phyloP scores from a whole-genome alignment of 2,888 invertebrate species.

The Myopa testacea region DNA sequence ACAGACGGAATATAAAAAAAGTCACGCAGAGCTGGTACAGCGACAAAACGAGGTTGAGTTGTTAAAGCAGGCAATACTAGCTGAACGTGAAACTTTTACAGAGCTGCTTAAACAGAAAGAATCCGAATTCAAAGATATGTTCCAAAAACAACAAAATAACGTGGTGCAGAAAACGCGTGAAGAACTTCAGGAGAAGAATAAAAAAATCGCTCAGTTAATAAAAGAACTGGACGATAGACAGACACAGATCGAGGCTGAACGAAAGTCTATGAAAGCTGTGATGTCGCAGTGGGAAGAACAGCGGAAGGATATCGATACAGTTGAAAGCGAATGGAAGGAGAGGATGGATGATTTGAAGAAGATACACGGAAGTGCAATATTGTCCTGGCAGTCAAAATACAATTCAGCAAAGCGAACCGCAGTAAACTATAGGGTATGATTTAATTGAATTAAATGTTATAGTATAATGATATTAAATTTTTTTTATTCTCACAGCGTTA shows the following conservation, averaged over 20 bases:
- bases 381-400: conserved; percentile 72
- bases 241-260: conserved; percentile 68
- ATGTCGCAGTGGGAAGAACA: conserved; percentile 69
- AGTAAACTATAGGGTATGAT: conserved; percentile 71
- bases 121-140: conserved; percentile 48
- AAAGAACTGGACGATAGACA: conserved; percentile 62
- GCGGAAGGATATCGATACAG: conserved; percentile 69
- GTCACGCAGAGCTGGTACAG: conserved; percentile 56
- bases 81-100: conserved; percentile 63
- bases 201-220: conserved; percentile 62
- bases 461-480: background rate
- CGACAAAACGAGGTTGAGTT: conserved; percentile 63
- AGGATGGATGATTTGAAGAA: conserved; percentile 70
- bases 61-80: conserved; percentile 64
- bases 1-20: conserved; percentile 59
- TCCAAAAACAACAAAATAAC: conserved; percentile 57
- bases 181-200: conserved; percentile 68
- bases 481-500: conserved; percentile 70
- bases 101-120: conserved; percentile 59
- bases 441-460: background rate
- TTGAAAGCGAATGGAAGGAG: conserved; percentile 68
- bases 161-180: conserved; percentile 59
- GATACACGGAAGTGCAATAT: conserved; percentile 69
- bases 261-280: conserved; percentile 68
- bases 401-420: conserved; percentile 75